Evolutionary conservation across 2,797 vertebrate species (phyloP).

Genomic region (Alexandromys oeconomus): DNA sequence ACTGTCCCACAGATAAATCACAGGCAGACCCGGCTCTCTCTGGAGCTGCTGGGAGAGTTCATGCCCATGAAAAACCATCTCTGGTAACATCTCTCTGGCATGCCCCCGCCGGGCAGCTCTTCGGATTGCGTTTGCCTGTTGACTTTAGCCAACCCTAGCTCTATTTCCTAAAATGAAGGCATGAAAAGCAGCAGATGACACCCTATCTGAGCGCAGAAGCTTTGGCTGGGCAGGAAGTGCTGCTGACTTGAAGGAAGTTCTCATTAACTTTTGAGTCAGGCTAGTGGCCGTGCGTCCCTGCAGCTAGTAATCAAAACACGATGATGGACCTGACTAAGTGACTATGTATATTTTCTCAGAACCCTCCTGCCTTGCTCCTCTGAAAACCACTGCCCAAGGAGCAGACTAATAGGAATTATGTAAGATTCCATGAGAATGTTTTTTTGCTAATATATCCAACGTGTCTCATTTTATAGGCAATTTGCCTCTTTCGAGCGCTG

Average conservation of each 20-base stretch:
- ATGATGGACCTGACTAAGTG: constrained; percentile 1
- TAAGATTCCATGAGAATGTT: constrained; percentile 38
- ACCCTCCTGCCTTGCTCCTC: neutral
- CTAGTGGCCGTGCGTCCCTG: neutral
- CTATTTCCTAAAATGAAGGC: constrained; percentile 56
- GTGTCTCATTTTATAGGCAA: neutral
- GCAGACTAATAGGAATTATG: neutral
- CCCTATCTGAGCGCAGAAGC: constrained; percentile 46
- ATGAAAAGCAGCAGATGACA: neutral
- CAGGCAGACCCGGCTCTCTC: constrained; percentile 34
- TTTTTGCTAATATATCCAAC: neutral
- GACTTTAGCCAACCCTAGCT: constrained; percentile 47
- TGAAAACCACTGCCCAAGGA: constrained; percentile 17
- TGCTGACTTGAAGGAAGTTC: constrained; percentile 57
- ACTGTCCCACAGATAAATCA: constrained; percentile 80
- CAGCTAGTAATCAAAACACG: constrained; percentile 46
- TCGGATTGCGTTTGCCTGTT: constrained; percentile 35
- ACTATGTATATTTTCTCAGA: constrained; percentile 29
- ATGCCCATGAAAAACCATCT: constrained; percentile 33
- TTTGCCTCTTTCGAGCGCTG: constrained; percentile 32
- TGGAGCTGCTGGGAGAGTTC: constrained; percentile 49
- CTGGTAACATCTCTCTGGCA: constrained; percentile 65
- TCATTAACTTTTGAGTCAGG: constrained; percentile 57
- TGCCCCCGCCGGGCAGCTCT: constrained; percentile 36
- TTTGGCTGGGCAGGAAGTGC: constrained; percentile 41